Evolutionary conservation across 2,797 vertebrate species (phyloP), one percentile per base, ranked within the genome.

Genomic region (Jordanella pulchra): DNA sequence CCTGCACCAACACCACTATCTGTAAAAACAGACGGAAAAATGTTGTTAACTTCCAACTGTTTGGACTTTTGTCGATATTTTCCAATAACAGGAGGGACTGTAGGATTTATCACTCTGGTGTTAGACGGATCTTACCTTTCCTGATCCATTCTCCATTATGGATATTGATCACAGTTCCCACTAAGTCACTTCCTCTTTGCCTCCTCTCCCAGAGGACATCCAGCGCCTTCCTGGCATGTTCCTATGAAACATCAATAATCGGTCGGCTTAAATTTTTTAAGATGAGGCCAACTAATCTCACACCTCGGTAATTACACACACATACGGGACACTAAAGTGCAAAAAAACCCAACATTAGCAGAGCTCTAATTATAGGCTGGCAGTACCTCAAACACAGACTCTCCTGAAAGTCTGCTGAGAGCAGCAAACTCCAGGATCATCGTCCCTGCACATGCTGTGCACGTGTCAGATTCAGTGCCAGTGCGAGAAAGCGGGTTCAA

Each of bases 341-440:
- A 65, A 45, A 14, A 17, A 39, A 35, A 35, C n/a, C 3, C 13
- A 13, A 69, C 11, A 61, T 4, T 15, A 23, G n/a, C n/a, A 56
- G 39, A 56, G 42, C 12, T 0, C 3, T 47, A 2, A 61, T 84
- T 72, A 74, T 18, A 65, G 28, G 45, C 28, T 44, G 18, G 5
- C 56, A 53, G 45, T 91, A 95, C 95, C 93, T 96, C 95, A 87
- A 95, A 96, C 77, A 95, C 93, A 23, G 93, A 70, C 25, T 95
- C 92, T 79, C 94, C 95, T 0, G 93, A 95, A 53, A 96, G 79
- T 77, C 95, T 90, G 84, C 95, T 96, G 72, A 96, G 95, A 30
- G 95, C 95, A 48, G 94, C 95, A 78, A 95, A 96, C 87, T 96
- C 95, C 78, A 96, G 89, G 84, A 96, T 95, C 94, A 95, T 95